These are phyloP conservation scores for Champsocephalus esox DNA, from an alignment of 2,797 vertebrate species.

Conservation along the genomic window DNA sequence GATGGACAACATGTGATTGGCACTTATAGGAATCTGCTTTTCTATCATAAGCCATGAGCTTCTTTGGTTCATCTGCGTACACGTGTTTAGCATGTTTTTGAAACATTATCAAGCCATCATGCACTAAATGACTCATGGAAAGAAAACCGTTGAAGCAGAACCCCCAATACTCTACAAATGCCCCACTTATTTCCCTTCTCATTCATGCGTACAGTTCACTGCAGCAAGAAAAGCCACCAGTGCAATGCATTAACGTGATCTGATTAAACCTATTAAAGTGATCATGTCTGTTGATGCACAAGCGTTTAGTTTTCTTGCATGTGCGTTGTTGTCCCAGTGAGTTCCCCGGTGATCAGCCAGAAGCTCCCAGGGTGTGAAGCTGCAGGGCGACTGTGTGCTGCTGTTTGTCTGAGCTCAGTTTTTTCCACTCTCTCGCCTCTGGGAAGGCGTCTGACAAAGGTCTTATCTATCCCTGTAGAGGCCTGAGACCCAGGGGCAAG, in stretches of 20 bases:
- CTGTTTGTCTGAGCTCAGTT: slow-evolving; percentile 48
- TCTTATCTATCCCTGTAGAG: slow-evolving; percentile 41
- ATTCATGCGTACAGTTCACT: slow-evolving; percentile 46
- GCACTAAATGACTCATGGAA: slow-evolving; percentile 70
- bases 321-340: slow-evolving; percentile 59
- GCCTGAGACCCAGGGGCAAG: slow-evolving; percentile 27
- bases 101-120: slow-evolving; percentile 27
- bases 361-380: slow-evolving; percentile 32
- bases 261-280: slow-evolving; percentile 12
- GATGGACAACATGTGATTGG: background rate
- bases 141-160: slow-evolving; percentile 66
- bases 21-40: background rate
- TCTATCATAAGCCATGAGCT: background rate
- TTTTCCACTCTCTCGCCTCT: slow-evolving; percentile 75
- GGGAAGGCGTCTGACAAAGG: slow-evolving; percentile 66
- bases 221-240: slow-evolving; percentile 28
- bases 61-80: background rate
- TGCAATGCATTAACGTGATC: background rate
- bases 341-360: slow-evolving; percentile 60
- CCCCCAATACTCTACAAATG: slow-evolving; percentile 56
- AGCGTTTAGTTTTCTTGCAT: slow-evolving; percentile 56
- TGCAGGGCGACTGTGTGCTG: slow-evolving; percentile 20
- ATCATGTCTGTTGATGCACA: slow-evolving; percentile 35
- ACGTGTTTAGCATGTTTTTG: slow-evolving; percentile 43
- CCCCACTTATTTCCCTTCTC: slow-evolving; percentile 46